phyloP scores from a whole-genome alignment of 2,797 vertebrate species.

The Platyrinchus mystaceus region DNA sequence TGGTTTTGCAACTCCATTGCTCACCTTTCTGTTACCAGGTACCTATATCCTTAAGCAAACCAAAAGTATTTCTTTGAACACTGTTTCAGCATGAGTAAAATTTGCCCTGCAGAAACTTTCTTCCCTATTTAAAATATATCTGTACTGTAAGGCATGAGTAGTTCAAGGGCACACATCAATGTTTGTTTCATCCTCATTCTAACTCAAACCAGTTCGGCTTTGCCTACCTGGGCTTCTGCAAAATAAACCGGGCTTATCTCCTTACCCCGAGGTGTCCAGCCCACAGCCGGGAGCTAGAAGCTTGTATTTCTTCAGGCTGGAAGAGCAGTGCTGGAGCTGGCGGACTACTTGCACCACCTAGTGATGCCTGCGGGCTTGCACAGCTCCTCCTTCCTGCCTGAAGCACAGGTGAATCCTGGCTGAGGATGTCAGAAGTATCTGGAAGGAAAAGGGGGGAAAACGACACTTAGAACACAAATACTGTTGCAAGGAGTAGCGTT shows the following conservation, averaged over 20 bases:
- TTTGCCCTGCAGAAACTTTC: neutral
- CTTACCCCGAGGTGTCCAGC: neutral
- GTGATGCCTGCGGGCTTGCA: conserved; percentile 4
- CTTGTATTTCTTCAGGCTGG: rapidly evolving
- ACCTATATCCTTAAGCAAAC: neutral
- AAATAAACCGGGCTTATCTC: rapidly evolving
- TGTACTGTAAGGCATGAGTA: neutral
- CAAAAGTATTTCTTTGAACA: neutral
- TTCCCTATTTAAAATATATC: neutral
- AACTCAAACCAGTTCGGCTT: neutral
- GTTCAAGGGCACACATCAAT: neutral
- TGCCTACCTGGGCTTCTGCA: neutral
- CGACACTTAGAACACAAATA: neutral
- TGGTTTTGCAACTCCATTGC: neutral
- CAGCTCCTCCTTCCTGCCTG: neutral
- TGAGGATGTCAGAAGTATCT: neutral
- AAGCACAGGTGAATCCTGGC: rapidly evolving
- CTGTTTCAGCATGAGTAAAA: neutral
- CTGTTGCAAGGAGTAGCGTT: neutral
- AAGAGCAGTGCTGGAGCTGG: neutral
- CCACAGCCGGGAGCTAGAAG: rapidly evolving
- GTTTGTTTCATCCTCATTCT: neutral
- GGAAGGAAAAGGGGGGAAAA: neutral
- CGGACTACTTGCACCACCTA: conserved; percentile 66
- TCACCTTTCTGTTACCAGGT: neutral